Evolutionary conservation across 2,797 vertebrate species (phyloP), one percentile per base, ranked within the genome.

Genomic region (Siniperca obscura): DNA sequence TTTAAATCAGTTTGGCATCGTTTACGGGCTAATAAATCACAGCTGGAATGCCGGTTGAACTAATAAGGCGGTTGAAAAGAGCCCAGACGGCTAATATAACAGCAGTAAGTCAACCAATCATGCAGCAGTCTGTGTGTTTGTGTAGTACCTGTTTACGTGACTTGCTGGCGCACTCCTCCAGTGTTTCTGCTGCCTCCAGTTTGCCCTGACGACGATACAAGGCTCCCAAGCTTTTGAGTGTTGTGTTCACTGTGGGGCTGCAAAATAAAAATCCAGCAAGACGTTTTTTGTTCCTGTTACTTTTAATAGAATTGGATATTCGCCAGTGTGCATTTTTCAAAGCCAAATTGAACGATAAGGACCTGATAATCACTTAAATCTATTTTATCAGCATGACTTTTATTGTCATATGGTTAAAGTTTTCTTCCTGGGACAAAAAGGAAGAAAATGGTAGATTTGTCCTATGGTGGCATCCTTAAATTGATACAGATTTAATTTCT

Each of bases 151-250:
- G 97, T 87, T 97, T 97, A 59, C 97, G 96, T 73, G 96, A 96
- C 85, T 97, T 97, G 79, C 96, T 96, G 68, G 97, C 96, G 13
- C 97, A 97, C 81, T 97, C 97, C 86, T 98, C 97, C 92, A 98
- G 94, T 0, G 97, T 97, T 57, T 97, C 97, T 0, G 97, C 97
- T 0, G 97, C 97, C 91, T 98, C 97, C 70, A 97, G 94, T 83
- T 98, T 98, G 30, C 97, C 97, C 90, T 98, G 97, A 1, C 97
- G 95, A 46, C 97, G 96, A 93, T 98, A 98, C 76, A 98, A 89
- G 1, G 96, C 96, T 1, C 97, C 97, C 87, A 98, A 53, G 83
- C 96, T 98, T 75, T 97, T 97, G 36, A 98, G 94, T 0, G 97
- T 98, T 1, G 97, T 97, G 79, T 97, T 97, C 86, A 98, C 97